phyloP scores from a whole-genome alignment of 1,140 invertebrate species.

The Zophobas atratus region DNA sequence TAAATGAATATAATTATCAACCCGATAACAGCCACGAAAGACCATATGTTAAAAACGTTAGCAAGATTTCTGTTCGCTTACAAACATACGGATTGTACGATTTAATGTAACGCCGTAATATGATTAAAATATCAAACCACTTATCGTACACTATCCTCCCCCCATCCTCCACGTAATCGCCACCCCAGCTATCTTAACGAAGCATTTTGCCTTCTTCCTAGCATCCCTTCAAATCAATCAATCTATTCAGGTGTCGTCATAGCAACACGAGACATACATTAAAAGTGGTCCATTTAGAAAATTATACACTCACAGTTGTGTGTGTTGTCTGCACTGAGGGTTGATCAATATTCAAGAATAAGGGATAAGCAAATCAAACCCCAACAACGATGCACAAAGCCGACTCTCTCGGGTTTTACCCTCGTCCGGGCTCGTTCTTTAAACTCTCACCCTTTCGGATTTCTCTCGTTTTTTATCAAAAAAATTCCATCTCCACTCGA shows the following conservation, averaged over 20 bases:
- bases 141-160: neutral
- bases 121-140: too few species aligned
- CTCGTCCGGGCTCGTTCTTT: slow-evolving; percentile 28
- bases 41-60: too few species aligned
- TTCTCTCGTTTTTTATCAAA: neutral
- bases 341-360: slow-evolving; percentile 52
- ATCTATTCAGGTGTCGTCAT: slow-evolving; percentile 56
- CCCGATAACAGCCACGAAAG: too few species aligned
- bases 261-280: slow-evolving; percentile 55
- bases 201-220: slow-evolving; percentile 36
- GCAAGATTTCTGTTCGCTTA: too few species aligned
- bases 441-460: slow-evolving; percentile 12
- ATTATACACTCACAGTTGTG: slow-evolving; percentile 49
- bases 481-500: too few species aligned
- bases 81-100: too few species aligned
- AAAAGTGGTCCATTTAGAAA: slow-evolving; percentile 57
- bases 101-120: too few species aligned
- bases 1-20: too few species aligned
- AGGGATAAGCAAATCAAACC: slow-evolving; percentile 51
- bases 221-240: slow-evolving; percentile 52
- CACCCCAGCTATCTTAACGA: slow-evolving; percentile 44
- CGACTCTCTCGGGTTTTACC: slow-evolving; percentile 31
- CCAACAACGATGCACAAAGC: slow-evolving; percentile 43
- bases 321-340: slow-evolving; percentile 46
- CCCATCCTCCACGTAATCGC: slow-evolving; percentile 5